Conservation (phyloP, 2,113 vertebrate species). For the Tragulus kanchil region DNA sequence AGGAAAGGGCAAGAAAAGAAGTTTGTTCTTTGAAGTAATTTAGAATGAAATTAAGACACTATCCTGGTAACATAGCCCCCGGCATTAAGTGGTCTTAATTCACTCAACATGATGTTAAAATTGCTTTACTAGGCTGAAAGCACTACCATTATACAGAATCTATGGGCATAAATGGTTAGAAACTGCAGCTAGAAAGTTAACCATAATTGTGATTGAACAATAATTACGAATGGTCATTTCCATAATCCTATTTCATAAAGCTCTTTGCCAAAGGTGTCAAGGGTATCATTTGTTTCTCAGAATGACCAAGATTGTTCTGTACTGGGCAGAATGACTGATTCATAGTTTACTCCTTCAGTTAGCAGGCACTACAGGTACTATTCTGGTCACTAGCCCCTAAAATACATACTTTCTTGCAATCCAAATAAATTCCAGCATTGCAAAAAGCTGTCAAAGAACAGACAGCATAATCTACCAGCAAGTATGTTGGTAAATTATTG, state of each 20-base stretch:
- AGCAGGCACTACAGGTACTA: background rate
- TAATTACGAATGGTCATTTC: constrained; percentile 46
- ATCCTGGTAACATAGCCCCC: background rate
- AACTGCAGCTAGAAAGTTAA: constrained; percentile 36
- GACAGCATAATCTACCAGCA: background rate
- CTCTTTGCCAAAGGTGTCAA: constrained; percentile 57
- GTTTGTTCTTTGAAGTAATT: background rate
- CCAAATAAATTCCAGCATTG: constrained; percentile 31
- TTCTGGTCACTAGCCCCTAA: background rate
- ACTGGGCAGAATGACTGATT: background rate
- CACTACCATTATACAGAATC: background rate
- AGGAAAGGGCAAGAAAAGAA: background rate
- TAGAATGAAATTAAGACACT: background rate
- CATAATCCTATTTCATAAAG: constrained; percentile 47
- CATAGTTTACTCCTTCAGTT: background rate
- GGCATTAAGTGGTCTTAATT: background rate
- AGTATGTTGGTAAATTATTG: background rate
- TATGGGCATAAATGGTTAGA: background rate
- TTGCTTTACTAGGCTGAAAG: background rate
- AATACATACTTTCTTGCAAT: background rate
- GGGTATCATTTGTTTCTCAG: constrained; percentile 3
- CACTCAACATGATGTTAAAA: background rate
- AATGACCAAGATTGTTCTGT: background rate
- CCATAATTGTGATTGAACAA: constrained; percentile 51
- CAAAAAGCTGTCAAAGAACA: background rate